These are phyloP conservation scores for Synergus gifuensis DNA, from an alignment of 2,888 invertebrate species.

Conservation along the genomic window DNA sequence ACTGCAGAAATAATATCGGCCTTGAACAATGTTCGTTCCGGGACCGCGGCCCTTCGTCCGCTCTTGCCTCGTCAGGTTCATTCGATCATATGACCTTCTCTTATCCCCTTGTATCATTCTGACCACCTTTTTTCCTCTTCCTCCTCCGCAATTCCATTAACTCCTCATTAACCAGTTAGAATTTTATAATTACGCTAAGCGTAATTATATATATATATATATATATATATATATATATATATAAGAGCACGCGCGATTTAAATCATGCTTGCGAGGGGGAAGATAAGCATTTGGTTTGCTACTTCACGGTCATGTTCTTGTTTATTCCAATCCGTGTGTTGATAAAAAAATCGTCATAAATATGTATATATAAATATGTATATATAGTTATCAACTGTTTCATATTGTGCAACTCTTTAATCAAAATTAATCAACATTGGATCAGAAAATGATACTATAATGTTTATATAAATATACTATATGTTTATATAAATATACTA, in stretches of 20 bases:
- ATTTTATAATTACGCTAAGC: conserved; percentile 59
- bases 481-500: too few species aligned
- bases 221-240: not conserved
- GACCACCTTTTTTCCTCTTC: conserved; percentile 43
- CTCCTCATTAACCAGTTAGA: conserved; percentile 59
- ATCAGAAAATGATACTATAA: too few species aligned
- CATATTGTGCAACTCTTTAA: too few species aligned
- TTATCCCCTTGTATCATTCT: conserved; percentile 51
- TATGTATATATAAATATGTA: too few species aligned
- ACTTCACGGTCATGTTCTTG: not conserved
- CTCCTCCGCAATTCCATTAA: conserved; percentile 56
- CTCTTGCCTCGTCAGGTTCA: conserved; percentile 39
- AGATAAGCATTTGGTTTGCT: not conserved
- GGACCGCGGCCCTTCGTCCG: conserved; percentile 53
- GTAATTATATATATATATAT: not conserved
- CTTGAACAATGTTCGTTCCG: conserved; percentile 58
- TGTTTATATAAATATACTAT: too few species aligned
- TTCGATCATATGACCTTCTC: conserved; percentile 65
- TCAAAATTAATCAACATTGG: too few species aligned
- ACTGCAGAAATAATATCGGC: conserved; percentile 44
- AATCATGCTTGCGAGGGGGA: not conserved
- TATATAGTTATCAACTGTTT: too few species aligned
- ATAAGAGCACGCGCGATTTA: not conserved
- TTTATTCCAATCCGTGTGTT: not conserved
- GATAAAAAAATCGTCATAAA: not conserved